phyloP scores from a whole-genome alignment of 2,797 vertebrate species.

The Urophycis tenuis region DNA sequence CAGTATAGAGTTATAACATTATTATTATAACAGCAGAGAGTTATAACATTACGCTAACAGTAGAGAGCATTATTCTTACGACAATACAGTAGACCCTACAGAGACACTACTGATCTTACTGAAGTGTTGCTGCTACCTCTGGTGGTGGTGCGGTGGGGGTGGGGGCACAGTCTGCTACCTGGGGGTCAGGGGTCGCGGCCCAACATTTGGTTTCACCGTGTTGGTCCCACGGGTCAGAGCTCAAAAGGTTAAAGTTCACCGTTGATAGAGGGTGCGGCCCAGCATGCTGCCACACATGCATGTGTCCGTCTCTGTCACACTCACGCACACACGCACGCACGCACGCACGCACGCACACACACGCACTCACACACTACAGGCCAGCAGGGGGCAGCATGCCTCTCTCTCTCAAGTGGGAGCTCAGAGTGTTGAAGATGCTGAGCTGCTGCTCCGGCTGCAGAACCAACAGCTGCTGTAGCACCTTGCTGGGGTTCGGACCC shows the following conservation, averaged over 20 bases:
- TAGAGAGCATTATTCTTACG: neutral
- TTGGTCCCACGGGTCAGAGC: neutral
- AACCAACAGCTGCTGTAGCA: constrained; percentile 88
- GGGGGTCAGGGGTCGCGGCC: neutral
- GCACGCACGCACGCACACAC: constrained; percentile 6
- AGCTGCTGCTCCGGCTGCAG: constrained; percentile 92
- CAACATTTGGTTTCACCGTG: neutral
- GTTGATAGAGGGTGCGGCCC: neutral
- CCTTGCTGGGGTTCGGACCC: constrained; percentile 91
- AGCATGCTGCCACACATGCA: neutral
- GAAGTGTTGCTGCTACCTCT: neutral
- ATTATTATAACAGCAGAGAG: neutral
- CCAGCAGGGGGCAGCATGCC: constrained; percentile 76
- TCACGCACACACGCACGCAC: constrained; percentile 6
- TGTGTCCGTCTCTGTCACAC: neutral
- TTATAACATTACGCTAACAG: neutral
- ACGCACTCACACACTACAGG: neutral
- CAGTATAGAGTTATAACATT: neutral
- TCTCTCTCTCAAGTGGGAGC: constrained; percentile 79
- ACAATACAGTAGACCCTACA: neutral
- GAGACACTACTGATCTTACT: neutral
- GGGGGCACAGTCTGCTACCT: neutral
- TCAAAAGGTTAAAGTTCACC: neutral
- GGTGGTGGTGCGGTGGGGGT: neutral
- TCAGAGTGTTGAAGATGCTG: constrained; percentile 83